Percentiles rank a stretch among this genome's conserved stretches.
Conservation (phyloP, 2,113 vertebrate species). For the Quiscalus mexicanus region DNA sequence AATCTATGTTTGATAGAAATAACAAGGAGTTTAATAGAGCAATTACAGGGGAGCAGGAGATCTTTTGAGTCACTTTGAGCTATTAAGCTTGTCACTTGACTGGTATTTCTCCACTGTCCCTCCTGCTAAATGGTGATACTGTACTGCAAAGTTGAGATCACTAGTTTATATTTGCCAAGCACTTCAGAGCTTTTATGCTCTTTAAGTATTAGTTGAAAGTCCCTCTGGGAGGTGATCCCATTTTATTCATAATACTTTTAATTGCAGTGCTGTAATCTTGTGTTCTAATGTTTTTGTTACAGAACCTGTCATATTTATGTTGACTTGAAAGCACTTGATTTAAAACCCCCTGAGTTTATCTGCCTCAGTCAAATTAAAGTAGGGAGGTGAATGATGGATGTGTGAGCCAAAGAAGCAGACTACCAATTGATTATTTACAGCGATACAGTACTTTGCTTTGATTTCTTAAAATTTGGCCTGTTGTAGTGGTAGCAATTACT, state of each 20-base stretch:
- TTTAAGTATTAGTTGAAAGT: background rate
- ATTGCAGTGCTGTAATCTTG: background rate
- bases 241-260: background rate
- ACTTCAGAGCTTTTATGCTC: background rate
- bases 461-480: conserved; percentile 31
- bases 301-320: conserved; percentile 16
- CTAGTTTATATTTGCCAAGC: background rate
- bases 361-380: conserved; percentile 9
- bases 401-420: conserved; percentile 43
- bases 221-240: background rate
- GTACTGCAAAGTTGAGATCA: background rate
- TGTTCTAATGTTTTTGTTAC: background rate
- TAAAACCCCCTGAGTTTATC: conserved; percentile 8
- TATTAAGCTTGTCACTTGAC: background rate
- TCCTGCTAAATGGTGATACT: background rate
- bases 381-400: conserved; percentile 14
- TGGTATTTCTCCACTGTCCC: background rate
- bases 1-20: background rate
- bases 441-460: conserved; percentile 16
- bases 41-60: background rate
- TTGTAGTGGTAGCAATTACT: conserved; percentile 40
- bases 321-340: conserved; percentile 37
- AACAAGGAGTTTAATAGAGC: background rate
- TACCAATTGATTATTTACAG: background rate
- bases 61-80: background rate